A percentile compares a stretch with the other conserved stretches of the same genome.
These are phyloP conservation scores for Panthera leo DNA, from an alignment of 2,113 vertebrate genomes.

Conservation along the genomic window DNA sequence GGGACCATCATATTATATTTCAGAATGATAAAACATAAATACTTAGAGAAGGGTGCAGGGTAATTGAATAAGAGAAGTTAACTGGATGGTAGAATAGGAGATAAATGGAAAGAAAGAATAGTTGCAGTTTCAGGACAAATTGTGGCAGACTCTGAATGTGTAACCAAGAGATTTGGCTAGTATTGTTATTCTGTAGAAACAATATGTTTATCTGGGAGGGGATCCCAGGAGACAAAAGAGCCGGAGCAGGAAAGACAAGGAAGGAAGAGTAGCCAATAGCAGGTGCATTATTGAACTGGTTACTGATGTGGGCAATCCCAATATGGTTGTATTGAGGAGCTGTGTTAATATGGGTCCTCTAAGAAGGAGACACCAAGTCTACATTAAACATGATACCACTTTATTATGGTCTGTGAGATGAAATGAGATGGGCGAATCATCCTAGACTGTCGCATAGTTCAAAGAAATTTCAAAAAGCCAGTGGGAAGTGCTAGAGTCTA, in stretches of 20 bases:
- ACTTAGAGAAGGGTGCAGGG: neutral
- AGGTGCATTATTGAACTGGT: neutral
- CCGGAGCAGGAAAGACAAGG: neutral
- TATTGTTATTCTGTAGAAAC: neutral
- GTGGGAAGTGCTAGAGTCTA: neutral
- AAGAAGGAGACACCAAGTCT: neutral
- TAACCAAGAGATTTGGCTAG: neutral
- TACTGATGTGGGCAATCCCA: neutral
- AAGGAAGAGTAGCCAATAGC: neutral
- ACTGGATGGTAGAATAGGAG: neutral
- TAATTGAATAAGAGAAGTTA: neutral
- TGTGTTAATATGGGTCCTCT: neutral
- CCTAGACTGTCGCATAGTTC: neutral
- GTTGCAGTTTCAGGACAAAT: neutral
- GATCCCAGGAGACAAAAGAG: neutral
- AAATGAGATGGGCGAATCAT: neutral
- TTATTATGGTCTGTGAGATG: neutral
- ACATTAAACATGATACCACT: neutral
- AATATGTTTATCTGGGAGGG: neutral
- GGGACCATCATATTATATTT: neutral
- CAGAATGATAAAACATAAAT: neutral
- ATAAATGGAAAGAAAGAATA: neutral
- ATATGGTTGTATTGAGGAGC: neutral
- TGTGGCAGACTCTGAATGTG: neutral
- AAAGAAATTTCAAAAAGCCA: neutral